phyloP scores from a whole-genome alignment of 2,797 vertebrate species.

The Gorsachius magnificus region DNA sequence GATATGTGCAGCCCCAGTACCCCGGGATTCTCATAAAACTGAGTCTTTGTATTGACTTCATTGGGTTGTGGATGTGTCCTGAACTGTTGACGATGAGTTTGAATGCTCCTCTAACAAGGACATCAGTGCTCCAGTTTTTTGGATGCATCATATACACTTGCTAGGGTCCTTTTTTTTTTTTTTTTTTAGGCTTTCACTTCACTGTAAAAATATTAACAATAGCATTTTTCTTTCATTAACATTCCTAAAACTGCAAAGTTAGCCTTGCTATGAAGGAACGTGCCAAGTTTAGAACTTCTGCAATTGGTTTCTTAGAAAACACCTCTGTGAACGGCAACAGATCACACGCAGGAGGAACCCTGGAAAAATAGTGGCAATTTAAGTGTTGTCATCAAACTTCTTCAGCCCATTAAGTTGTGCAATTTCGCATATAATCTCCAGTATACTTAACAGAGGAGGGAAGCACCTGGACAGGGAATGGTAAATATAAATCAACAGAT shows the following conservation, averaged over 20 bases:
- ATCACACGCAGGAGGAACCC: neutral
- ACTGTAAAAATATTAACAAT: neutral
- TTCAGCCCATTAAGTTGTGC: constrained; percentile 56
- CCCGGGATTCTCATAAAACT: neutral
- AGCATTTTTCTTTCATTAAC: neutral
- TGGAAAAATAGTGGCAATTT: constrained; percentile 47
- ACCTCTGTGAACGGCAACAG: neutral
- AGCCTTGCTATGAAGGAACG: neutral
- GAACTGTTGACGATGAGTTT: neutral
- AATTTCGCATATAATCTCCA: constrained; percentile 49
- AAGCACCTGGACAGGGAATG: constrained; percentile 33
- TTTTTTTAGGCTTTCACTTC: neutral
- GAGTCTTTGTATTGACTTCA: neutral
- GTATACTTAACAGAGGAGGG: neutral
- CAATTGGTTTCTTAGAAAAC: neutral
- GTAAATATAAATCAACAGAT: constrained; percentile 13
- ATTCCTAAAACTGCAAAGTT: neutral
- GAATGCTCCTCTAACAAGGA: neutral
- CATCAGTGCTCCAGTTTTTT: neutral
- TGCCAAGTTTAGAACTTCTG: neutral
- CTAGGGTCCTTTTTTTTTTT: neutral
- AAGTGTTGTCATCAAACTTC: constrained; percentile 54
- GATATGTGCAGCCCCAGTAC: neutral
- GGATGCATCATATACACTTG: neutral
- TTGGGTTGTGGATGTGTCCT: neutral